Conservation (phyloP, 2,113 vertebrate genomes). For the Campylomormyrus numenius region DNA sequence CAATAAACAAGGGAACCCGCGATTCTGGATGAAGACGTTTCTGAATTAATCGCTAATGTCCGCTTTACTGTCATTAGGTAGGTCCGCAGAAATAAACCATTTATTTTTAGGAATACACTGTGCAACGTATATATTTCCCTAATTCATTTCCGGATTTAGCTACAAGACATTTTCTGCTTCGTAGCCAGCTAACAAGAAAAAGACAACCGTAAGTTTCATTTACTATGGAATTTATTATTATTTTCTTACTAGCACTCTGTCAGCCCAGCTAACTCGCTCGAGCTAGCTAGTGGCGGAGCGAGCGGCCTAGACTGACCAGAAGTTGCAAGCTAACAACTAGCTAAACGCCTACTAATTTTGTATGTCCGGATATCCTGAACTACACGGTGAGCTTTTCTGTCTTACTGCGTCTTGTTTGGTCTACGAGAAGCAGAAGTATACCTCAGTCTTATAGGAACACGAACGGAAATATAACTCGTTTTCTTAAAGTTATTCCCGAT, state of each 20-base stretch:
- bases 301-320: not conserved
- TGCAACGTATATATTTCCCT: not conserved
- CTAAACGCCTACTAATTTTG: not conserved
- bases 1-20: not conserved
- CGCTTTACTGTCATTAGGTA: not conserved
- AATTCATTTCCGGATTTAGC: not conserved
- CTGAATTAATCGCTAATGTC: not conserved
- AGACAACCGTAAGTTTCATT: not conserved
- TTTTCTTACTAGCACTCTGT: not conserved
- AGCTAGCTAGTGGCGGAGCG: not conserved
- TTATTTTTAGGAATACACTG: not conserved
- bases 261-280: not conserved
- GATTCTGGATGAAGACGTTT: not conserved
- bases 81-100: not conserved
- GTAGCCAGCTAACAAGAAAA: not conserved
- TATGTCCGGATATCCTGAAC: not conserved
- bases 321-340: not conserved
- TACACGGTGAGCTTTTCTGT: not conserved
- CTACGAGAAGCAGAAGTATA: not conserved
- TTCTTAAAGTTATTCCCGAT: not conserved
- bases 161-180: not conserved
- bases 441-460: not conserved
- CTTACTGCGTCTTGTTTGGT: not conserved
- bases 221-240: not conserved
- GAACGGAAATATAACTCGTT: not conserved